A percentile compares a stretch with the other conserved stretches of the same genome.
phyloP scores from a whole-genome alignment of 2,888 invertebrate genomes.

The Meliscaeva auricollis region DNA sequence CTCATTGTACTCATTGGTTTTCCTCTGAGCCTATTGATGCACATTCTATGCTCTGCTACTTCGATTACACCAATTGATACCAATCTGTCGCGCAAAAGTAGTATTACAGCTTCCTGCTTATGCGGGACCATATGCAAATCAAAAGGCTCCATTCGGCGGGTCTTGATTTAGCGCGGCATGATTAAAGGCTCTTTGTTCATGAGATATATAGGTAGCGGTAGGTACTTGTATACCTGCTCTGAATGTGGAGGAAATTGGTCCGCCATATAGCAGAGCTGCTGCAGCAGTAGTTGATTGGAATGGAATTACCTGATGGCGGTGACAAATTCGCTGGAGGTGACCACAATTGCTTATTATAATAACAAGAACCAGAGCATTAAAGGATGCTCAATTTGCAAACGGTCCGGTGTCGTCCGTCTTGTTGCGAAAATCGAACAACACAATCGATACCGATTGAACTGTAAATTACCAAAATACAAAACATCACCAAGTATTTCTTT shows the following conservation, averaged over 20 bases:
- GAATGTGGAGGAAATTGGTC: constrained; percentile 66
- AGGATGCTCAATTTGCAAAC: constrained; percentile 31
- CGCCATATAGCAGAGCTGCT: constrained; percentile 5
- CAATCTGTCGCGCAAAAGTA: constrained; percentile 71
- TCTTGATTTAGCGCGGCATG: constrained; percentile 70
- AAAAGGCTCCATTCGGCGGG: constrained; percentile 33
- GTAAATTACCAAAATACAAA: constrained; percentile 65
- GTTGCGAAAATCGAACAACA: constrained; percentile 1
- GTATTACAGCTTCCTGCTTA: constrained; percentile 68
- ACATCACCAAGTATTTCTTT: constrained; percentile 35
- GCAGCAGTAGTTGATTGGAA: constrained; percentile 65
- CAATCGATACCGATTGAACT: constrained; percentile 54
- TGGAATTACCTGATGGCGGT: constrained; percentile 71
- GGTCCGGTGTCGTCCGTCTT: background rate
- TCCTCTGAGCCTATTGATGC: background rate
- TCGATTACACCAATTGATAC: constrained; percentile 75
- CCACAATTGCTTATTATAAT: constrained; percentile 59
- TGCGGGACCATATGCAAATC: constrained; percentile 72
- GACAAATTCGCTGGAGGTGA: constrained; percentile 74
- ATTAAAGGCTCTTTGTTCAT: constrained; percentile 75
- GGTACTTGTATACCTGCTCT: background rate
- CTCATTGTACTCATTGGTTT: background rate
- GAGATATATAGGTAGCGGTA: too few relatives aligned
- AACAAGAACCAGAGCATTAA: constrained; percentile 28
- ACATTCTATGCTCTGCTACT: constrained; percentile 68